Base-by-base conservation (phyloP, 1,140 invertebrate species). In the Saxidomus purpurata region DNA sequence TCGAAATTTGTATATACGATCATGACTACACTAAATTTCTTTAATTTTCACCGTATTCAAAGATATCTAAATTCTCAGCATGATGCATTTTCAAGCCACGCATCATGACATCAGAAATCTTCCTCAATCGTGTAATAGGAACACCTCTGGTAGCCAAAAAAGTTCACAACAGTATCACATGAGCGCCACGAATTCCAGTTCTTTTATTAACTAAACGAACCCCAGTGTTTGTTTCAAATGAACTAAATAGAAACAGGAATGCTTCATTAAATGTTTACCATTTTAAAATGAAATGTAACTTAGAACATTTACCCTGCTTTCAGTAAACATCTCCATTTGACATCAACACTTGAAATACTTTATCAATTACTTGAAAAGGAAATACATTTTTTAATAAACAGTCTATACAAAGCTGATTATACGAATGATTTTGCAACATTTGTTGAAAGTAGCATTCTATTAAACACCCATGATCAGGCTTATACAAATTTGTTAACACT, bases 171-270 rank as follows among this genome's bases (percentile, higher is more conserved):
- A 49, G 74, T 77, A 77, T 77, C 76, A 36, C 19, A 31, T 79
- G 15, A 55, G 47, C 76, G 47, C 47, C 76, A 79, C 8, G 47
- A 55, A 52, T 79, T 52, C 47, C 43, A 49, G 11, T 49, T 79
- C 76, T 55, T 52, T 79, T 79, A 79, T 79, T n/a, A 79, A 34
- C 43, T 79, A 79, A 79, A 79, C 55, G 76, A 79, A 55, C 15
- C 76, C 49, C 25, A 38, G 76, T 55, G 76, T 79, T 79, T 79
- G 76, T 79, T 79, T 79, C 76, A 79, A 79, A 52, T 79, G n/a
- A 79, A 79, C 15, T 79, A 79, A 71, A 79, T 79, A 49, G 36
- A 79, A 55, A 79, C 28, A 36, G 22, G 19, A 55, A 79, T 79
- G 76, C 43, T 55, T 79, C 76, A 79, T 79, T 79, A 28, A 79